Evolutionary conservation across 1,140 invertebrate species (phyloP).

Genomic region (Papilio glaucus): DNA sequence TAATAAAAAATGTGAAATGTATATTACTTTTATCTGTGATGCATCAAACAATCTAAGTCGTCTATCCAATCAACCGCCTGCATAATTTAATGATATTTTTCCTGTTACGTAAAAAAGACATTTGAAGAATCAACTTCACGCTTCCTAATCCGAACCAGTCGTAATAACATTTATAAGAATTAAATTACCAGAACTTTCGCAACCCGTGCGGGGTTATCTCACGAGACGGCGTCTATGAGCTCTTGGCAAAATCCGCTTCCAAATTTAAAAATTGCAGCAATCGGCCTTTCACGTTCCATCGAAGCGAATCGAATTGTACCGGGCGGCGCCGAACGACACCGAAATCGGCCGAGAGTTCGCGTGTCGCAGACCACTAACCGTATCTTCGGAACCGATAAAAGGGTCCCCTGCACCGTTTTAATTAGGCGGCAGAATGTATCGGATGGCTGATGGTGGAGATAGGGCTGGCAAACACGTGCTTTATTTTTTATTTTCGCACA

Average conservation of each 20-base stretch:
- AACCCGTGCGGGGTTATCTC: background rate
- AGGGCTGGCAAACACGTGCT: constrained; percentile 53
- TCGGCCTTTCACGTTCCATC: constrained; percentile 52
- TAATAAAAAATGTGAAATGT: too few relatives aligned
- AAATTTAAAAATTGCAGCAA: constrained; percentile 55
- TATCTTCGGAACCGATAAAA: constrained; percentile 75
- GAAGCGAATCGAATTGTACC: constrained; percentile 38
- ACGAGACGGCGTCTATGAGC: constrained; percentile 40
- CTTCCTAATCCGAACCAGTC: background rate
- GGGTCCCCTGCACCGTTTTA: constrained; percentile 77
- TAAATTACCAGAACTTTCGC: constrained; percentile 11
- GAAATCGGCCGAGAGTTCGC: constrained; percentile 66
- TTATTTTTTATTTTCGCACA: constrained; percentile 37
- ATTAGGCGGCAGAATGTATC: constrained; percentile 75
- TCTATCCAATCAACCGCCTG: too few relatives aligned
- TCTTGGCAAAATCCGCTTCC: constrained; percentile 49
- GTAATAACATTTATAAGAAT: constrained; percentile 15
- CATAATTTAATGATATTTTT: background rate
- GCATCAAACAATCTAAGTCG: too few relatives aligned
- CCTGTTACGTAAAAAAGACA: background rate
- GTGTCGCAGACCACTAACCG: constrained; percentile 71
- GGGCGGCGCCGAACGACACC: constrained; percentile 44
- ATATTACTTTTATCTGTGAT: too few relatives aligned
- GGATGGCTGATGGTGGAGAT: constrained; percentile 51
- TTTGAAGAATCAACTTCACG: background rate